Conservation (phyloP, 2,797 vertebrate species). For the Cuniculus paca region DNA sequence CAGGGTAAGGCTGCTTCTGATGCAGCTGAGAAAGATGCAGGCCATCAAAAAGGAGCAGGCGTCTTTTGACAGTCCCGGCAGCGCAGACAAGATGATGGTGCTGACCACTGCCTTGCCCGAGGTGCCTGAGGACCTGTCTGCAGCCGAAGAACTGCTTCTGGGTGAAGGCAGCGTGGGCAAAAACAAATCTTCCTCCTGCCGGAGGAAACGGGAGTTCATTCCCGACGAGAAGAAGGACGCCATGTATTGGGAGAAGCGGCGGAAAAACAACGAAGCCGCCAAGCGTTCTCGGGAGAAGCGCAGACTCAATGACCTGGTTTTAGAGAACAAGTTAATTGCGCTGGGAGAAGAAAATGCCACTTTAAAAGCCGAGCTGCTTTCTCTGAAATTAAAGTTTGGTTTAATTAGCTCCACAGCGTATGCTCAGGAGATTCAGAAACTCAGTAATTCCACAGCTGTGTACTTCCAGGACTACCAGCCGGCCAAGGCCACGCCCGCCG, state of each 20-base stretch:
- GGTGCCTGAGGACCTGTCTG: conserved; percentile 88
- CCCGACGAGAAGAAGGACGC: conserved; percentile 98
- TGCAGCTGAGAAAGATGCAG: conserved; percentile 94
- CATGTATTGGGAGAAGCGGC: conserved; percentile 97
- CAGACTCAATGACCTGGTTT: conserved; percentile 96
- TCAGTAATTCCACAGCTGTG: conserved; percentile 89
- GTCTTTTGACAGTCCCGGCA: conserved; percentile 88
- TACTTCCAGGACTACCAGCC: conserved; percentile 93
- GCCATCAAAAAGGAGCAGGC: conserved; percentile 94
- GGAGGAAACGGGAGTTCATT: conserved; percentile 97
- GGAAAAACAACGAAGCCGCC: conserved; percentile 98
- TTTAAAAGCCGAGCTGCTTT: conserved; percentile 95
- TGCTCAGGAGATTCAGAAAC: conserved; percentile 95
- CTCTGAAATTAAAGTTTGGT: conserved; percentile 96
- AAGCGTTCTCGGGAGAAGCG: conserved; percentile 98
- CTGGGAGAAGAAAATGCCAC: conserved; percentile 97
- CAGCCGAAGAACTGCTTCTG: conserved; percentile 90
- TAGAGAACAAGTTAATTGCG: conserved; percentile 97
- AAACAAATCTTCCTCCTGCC: conserved; percentile 90
- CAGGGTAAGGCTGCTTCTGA: conserved; percentile 83
- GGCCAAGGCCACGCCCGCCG: conserved; percentile 84
- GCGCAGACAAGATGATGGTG: conserved; percentile 91
- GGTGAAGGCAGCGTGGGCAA: conserved; percentile 89
- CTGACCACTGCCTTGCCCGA: conserved; percentile 92
- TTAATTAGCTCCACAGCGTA: conserved; percentile 94